phyloP scores from a whole-genome alignment of 2,113 vertebrate genomes.

The Rhinogobius similis region DNA sequence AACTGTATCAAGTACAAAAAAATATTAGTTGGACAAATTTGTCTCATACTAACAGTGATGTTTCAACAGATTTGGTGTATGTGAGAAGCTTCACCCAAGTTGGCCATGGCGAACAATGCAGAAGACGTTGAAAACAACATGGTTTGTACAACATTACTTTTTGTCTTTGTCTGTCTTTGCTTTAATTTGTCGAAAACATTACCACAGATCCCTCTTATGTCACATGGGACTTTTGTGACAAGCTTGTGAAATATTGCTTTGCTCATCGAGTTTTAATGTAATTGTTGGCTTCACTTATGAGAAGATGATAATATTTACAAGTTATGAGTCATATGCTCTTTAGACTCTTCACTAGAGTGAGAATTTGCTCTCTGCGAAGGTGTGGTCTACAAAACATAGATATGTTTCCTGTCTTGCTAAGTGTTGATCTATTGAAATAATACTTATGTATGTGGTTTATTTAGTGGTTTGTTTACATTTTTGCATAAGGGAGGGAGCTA shows the following conservation, averaged over 20 bases:
- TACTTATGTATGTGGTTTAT: not conserved
- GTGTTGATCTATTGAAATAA: not conserved
- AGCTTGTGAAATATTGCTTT: not conserved
- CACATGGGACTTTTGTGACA: not conserved
- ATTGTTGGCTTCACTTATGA: not conserved
- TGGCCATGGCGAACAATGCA: slow-evolving; percentile 74
- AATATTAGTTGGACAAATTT: not conserved
- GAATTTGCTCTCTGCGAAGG: slow-evolving; percentile 37
- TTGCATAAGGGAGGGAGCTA: not conserved
- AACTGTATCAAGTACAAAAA: not conserved
- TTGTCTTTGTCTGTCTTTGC: not conserved
- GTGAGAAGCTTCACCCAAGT: slow-evolving; percentile 61
- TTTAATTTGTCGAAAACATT: not conserved
- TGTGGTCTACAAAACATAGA: not conserved
- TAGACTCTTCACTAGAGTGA: not conserved
- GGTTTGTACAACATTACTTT: slow-evolving; percentile 61
- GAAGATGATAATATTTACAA: not conserved
- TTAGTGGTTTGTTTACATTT: not conserved
- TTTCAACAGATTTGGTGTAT: slow-evolving; percentile 53
- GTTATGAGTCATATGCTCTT: slow-evolving; percentile 14
- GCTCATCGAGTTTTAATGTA: not conserved
- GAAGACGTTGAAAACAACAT: slow-evolving; percentile 73
- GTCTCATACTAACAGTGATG: not conserved
- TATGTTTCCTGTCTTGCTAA: slow-evolving; percentile 9
- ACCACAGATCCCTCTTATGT: slow-evolving; percentile 2